Evolutionary conservation across 2,113 vertebrate genomes (phyloP), one percentile per base, ranked within the genome.

Genomic region (Otocyon megalotis): DNA sequence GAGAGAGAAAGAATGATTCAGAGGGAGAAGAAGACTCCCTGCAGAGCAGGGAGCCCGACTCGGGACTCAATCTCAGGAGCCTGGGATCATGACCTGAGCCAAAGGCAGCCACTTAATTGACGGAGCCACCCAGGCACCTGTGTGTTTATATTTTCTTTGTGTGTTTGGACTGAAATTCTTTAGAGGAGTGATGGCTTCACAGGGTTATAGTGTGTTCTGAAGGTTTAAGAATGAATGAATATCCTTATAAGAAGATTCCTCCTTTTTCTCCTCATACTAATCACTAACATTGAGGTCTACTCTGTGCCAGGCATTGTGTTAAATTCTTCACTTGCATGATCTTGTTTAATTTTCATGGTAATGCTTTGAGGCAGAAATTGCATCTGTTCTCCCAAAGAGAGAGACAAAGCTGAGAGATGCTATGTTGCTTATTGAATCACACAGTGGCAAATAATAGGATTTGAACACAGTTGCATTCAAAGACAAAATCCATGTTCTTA

Each of bases 291-390:
- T 26, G 65, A 67, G 3, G 35, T 81, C 84, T 80, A 62, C n/a
- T 85, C 28, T 43, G 35, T 71, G 22, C 53, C 56, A 71, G 85
- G 37, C 37, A 74, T 9, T 60, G 48, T 58, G 54, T 32, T 86
- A 80, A 82, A 14, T 87, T 69, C 26, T 82, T 77, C 37, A 69
- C 37, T 81, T 62, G 56, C 0, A 74, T 35, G 53, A 56, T 65
- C 54, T 50, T 63, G 48, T 81, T 90, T 74, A 93, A 86, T 62
- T 81, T 24, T 69, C 32, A 72, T 4, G 50, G 48, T 48, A 90
- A 65, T 24, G 62, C 20, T 87, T n/a, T 93, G 50, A 95, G 54
- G 28, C 20, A 93, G 81, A 93, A 56, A 60, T 91, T 22, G 85
- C 32, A 48, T 71, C 50, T n/a, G 80, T 69, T 63, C 43, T 87